A percentile compares a stretch with the other conserved stretches of the same genome.
These are phyloP conservation scores for Euura saliciscinereae DNA, from an alignment of 1,140 invertebrate genomes.

Conservation along the genomic window DNA sequence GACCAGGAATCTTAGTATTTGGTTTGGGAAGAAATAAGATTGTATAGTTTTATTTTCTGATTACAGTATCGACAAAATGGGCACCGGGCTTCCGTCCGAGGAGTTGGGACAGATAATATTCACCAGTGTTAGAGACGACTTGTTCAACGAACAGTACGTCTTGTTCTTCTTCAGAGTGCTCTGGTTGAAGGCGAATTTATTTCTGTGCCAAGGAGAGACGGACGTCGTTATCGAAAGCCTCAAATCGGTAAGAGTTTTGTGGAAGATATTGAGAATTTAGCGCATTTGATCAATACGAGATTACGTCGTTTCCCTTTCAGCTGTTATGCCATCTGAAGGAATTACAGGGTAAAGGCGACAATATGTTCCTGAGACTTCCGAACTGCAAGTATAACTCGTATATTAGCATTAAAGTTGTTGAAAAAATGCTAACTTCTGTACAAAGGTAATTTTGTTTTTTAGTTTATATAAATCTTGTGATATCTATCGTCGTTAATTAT, in stretches of 20 bases:
- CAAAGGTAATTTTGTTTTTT: conserved; percentile 48
- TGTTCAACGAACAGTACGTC: conserved; percentile 51
- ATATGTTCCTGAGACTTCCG: conserved; percentile 51
- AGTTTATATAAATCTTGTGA: not conserved
- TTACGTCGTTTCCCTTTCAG: conserved; percentile 35
- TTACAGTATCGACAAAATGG: conserved; percentile 40
- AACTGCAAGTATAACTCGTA: conserved; percentile 61
- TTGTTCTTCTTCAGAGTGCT: conserved; percentile 55
- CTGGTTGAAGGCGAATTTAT: conserved; percentile 63
- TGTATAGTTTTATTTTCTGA: not conserved
- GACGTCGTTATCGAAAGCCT: conserved; percentile 58
- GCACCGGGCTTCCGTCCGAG: conserved; percentile 52
- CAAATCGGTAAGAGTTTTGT: conserved; percentile 45
- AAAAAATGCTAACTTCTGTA: conserved; percentile 60
- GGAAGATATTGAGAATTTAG: not conserved
- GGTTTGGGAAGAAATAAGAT: not conserved
- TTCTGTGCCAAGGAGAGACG: conserved; percentile 58
- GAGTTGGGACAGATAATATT: conserved; percentile 55
- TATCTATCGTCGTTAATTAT: conserved; percentile 10
- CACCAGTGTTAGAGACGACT: conserved; percentile 52
- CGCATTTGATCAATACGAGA: conserved; percentile 12
- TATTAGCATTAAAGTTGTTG: conserved; percentile 51
- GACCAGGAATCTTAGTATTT: not conserved
- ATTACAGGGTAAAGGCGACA: conserved; percentile 41
- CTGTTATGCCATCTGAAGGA: conserved; percentile 50